phyloP scores from a whole-genome alignment of 2,797 vertebrate species.

The Thamnophis elegans region DNA sequence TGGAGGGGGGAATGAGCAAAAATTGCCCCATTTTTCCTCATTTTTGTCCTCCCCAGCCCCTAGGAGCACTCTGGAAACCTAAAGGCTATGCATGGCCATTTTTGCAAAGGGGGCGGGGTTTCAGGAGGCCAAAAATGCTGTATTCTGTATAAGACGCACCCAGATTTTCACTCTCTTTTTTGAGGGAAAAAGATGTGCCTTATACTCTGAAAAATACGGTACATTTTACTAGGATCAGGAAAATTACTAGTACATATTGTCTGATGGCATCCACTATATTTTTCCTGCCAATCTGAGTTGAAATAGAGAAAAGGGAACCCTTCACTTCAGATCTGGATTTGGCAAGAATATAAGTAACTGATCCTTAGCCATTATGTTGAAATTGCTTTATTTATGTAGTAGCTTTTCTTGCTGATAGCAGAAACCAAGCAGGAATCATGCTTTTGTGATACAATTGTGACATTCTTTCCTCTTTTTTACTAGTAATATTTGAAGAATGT shows the following conservation, averaged over 20 bases:
- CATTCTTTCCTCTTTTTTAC: neutral
- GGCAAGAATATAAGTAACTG: neutral
- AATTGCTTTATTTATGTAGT: neutral
- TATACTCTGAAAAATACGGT: no score
- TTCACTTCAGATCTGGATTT: neutral
- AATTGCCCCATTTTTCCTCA: no score
- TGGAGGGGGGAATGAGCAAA: no score
- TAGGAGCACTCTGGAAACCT: no score
- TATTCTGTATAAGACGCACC: no score
- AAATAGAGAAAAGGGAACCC: neutral
- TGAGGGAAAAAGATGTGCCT: no score
- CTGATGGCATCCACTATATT: neutral
- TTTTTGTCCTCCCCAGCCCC: no score
- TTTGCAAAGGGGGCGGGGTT: no score
- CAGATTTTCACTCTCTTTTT: no score
- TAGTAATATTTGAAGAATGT: neutral
- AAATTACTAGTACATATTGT: neutral
- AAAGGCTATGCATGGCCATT: no score
- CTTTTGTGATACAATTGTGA: neutral
- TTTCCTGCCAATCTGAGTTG: neutral
- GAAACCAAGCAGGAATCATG: neutral
- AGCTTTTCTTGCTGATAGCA: neutral
- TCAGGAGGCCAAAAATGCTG: no score
- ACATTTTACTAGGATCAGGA: neutral
- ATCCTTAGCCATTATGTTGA: neutral